These are phyloP conservation scores for Dasyornis broadbenti DNA, from an alignment of 2,113 vertebrate genomes.

Conservation along the genomic window DNA sequence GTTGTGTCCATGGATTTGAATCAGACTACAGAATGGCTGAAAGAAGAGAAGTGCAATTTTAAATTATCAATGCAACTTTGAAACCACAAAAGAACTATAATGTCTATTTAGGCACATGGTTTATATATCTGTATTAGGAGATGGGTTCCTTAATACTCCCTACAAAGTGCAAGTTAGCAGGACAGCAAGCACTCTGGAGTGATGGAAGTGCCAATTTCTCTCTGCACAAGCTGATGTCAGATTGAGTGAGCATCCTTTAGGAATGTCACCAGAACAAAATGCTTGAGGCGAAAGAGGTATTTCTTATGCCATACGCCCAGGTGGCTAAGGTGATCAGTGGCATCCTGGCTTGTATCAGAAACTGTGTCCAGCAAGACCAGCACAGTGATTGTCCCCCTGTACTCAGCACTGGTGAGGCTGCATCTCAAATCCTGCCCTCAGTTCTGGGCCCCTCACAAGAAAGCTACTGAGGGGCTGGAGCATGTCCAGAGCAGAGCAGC, in stretches of 20 bases:
- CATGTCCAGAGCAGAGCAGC: fast-evolving
- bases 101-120: neutral
- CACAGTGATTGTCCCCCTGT: neutral
- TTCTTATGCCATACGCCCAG: neutral
- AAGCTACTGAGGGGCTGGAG: neutral
- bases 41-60: neutral
- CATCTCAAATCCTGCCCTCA: fast-evolving
- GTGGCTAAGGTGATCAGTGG: neutral
- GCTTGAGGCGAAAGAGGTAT: neutral
- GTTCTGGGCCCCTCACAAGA: neutral
- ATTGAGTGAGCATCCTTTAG: neutral
- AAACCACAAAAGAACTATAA: neutral
- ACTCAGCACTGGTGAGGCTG: fast-evolving
- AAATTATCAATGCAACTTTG: neutral
- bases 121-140: neutral
- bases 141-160: neutral
- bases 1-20: constrained; percentile 98
- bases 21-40: constrained; percentile 95
- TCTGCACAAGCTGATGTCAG: neutral
- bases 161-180: neutral
- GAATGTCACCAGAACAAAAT: neutral
- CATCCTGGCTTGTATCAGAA: neutral
- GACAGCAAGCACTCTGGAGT: neutral
- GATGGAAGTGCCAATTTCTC: neutral
- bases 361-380: neutral